phyloP scores from a whole-genome alignment of 2,888 invertebrate genomes.

The Drosophila algonquin region DNA sequence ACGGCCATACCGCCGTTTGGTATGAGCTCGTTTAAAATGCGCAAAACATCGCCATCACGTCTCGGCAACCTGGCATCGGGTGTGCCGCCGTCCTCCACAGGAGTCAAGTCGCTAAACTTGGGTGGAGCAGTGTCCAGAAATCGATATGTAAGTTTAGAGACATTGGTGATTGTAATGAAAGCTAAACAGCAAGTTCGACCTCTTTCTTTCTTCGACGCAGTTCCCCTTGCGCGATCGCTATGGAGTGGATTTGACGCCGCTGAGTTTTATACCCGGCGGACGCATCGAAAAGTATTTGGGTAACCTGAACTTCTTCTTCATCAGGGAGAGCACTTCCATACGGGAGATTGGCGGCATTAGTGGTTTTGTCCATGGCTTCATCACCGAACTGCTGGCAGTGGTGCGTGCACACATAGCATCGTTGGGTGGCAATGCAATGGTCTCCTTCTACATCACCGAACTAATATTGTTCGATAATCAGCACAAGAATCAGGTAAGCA shows the following conservation, averaged over 20 bases:
- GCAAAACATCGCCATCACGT: constrained; percentile 86
- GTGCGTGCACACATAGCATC: constrained; percentile 96
- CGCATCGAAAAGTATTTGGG: constrained; percentile 93
- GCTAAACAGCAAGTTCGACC: too few relatives aligned
- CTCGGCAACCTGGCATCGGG: constrained; percentile 56
- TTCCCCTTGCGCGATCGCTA: constrained; percentile 82
- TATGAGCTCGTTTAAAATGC: constrained; percentile 84
- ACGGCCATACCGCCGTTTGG: constrained; percentile 78
- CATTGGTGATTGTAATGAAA: not conserved
- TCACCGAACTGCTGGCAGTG: constrained; percentile 95
- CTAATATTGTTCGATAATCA: constrained; percentile 95
- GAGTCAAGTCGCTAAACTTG: constrained; percentile 44
- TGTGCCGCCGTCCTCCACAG: constrained; percentile 32
- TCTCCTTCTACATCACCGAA: constrained; percentile 96
- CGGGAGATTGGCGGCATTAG: constrained; percentile 96
- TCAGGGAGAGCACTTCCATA: constrained; percentile 96
- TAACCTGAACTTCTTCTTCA: constrained; percentile 96
- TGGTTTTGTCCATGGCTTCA: constrained; percentile 96
- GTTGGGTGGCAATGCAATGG: constrained; percentile 97
- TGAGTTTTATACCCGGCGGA: constrained; percentile 91
- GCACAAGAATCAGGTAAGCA: constrained; percentile 96
- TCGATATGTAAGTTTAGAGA: constrained; percentile 62
- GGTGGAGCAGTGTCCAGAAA: constrained; percentile 45
- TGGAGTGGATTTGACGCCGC: constrained; percentile 92
- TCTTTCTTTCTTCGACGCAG: constrained; percentile 47